Evolutionary conservation across 2,113 vertebrate species (phyloP).

Genomic region (Delphinus delphis): DNA sequence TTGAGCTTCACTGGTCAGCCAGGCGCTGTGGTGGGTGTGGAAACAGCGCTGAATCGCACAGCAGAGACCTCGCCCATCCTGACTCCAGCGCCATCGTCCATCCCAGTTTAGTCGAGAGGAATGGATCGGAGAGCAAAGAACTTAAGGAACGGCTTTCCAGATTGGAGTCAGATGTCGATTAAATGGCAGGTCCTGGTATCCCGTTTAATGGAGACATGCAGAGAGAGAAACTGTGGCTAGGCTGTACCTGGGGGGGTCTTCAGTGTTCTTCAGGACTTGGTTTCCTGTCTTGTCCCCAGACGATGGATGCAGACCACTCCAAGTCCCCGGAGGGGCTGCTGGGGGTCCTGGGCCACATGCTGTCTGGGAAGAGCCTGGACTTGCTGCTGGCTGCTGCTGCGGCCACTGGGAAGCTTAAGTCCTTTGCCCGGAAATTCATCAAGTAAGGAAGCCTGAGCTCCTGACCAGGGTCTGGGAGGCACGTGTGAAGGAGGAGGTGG

Average conservation of each 20-base stretch:
- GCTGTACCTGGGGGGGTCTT: background rate
- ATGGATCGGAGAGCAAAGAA: background rate
- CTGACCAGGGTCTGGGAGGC: background rate
- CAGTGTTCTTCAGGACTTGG: background rate
- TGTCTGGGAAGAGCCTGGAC: conserved; percentile 97
- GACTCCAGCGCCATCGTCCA: fast-evolving
- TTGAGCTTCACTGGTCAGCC: background rate
- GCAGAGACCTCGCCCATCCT: no score
- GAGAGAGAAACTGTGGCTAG: background rate
- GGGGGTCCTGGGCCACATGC: conserved; percentile 97
- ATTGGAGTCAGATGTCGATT: background rate
- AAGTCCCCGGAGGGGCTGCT: conserved; percentile 96
- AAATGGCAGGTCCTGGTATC: background rate
- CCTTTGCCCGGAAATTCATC: conserved; percentile 97
- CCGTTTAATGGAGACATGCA: background rate
- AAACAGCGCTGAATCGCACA: background rate
- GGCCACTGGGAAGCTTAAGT: conserved; percentile 96
- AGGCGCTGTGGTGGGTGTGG: background rate
- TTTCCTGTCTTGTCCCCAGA: conserved; percentile 82
- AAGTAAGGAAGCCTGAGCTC: conserved; percentile 86
- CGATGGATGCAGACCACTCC: conserved; percentile 97
- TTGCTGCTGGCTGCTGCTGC: conserved; percentile 95
- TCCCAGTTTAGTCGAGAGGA: background rate
- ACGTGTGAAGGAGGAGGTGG: background rate
- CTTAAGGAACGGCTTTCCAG: background rate